Evolutionary conservation across 1,140 invertebrate genomes (phyloP), one percentile per base, ranked within the genome.

Genomic region (Branchinecta lindahli): DNA sequence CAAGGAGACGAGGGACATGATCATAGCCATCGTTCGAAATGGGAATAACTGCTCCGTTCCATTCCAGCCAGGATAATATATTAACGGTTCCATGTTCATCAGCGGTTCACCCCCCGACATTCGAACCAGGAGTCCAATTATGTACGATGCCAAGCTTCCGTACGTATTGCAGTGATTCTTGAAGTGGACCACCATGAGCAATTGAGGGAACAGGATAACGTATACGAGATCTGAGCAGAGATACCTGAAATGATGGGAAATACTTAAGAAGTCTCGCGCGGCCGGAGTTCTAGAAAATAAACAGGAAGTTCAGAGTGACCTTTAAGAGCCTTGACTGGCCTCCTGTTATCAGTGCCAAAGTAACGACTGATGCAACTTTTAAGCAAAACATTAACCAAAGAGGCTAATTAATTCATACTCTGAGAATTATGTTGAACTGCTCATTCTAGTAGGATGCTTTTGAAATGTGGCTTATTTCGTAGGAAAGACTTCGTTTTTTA

Each of bases 171-270:
- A 93, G 76, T 92, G 83, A 66, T 88, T 83, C 78, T 92, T 91
- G 79, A 94, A 93, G 81, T 98, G 94, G 7, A 98, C 92, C 73
- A 98, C 95, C 86, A 93, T 95, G 67, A 97, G 83, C n/a, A 99
- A 85, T 81, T 96, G 94, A 0, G 96, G 96, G 80, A 98, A 98
- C 69, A 99, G 84, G 76, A 99, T 96, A 69, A 96, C 93, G 83
- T 97, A 99, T 47, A 97, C 94, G 74, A 98, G 81, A 81, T 98
- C 96, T 12, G 94, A 96, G 80, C 95, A 98, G 84, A 98, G 90
- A 69, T 89, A 91, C 86, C 87, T 88, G 77, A 0, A 76, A 72
- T 71, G 33, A 5, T 33, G 33, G 33, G 33, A 33, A 33, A 33
- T 33, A 33, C 33, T 33, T 68, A 73, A 75, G 45, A 44, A 8